Percentiles rank a stretch among this genome's conserved stretches.
Conservation (phyloP, 2,888 invertebrate species). For the Torymus tubicola region DNA sequence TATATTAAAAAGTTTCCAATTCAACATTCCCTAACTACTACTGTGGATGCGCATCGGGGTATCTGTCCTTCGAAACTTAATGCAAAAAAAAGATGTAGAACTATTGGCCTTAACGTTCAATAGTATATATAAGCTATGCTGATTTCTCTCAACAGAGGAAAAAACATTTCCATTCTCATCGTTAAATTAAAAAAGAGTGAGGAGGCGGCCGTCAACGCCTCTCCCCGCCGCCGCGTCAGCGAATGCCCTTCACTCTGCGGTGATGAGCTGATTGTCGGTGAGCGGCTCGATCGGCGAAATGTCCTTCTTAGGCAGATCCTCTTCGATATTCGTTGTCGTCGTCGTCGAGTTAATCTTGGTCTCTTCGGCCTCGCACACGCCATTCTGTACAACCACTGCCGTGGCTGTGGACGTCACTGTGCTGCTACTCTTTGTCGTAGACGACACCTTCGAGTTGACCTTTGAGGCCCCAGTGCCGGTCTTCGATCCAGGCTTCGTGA, state of each 20-base stretch:
- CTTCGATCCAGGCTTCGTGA: slow-evolving; percentile 60
- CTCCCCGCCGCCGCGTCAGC: slow-evolving; percentile 7
- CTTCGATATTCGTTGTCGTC: slow-evolving; percentile 68
- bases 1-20: slow-evolving; percentile 54
- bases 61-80: slow-evolving; percentile 58
- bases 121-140: slow-evolving; percentile 54
- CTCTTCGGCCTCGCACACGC: slow-evolving; percentile 65
- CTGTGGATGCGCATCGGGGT: slow-evolving; percentile 57
- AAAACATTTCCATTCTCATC: slow-evolving; percentile 42
- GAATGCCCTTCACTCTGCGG: slow-evolving; percentile 68
- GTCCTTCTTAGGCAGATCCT: slow-evolving; percentile 77
- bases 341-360: slow-evolving; percentile 64
- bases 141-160: slow-evolving; percentile 53
- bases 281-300: slow-evolving; percentile 76
- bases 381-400: slow-evolving; percentile 68
- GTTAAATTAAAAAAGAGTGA: slow-evolving; percentile 50
- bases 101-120: slow-evolving; percentile 57
- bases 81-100: slow-evolving; percentile 54
- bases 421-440: slow-evolving; percentile 56
- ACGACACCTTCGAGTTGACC: slow-evolving; percentile 50
- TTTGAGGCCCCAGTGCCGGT: slow-evolving; percentile 39
- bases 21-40: slow-evolving; percentile 56
- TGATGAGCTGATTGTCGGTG: slow-evolving; percentile 73
- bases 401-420: slow-evolving; percentile 33
- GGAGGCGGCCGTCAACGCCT: slow-evolving; percentile 13